Evolutionary conservation across 2,113 vertebrate genomes (phyloP), one percentile per base, ranked within the genome.

Genomic region (Alethe diademata): DNA sequence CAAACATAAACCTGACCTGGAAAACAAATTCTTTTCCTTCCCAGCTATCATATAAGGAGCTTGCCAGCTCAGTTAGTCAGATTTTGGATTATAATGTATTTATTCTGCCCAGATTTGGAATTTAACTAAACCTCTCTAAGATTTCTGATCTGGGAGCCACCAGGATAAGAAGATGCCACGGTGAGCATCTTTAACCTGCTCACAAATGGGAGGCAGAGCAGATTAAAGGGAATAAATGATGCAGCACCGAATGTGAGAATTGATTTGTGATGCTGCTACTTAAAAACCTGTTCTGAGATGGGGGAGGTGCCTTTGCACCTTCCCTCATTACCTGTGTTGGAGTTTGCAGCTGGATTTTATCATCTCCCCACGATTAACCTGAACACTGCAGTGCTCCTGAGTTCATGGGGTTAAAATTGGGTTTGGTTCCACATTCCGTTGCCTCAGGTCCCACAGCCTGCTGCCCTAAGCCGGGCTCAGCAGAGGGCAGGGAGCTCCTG

Each of bases 261-360:
- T 65, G 29, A 28, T 60, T 54, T 26, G 50, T 54, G 76, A 29
- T n/a, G 28, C 10, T 73, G 72, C 72, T 31, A 1, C 56, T 69
- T 57, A 51, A 53, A 88, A 85, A 22, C 25, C 12, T 1, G 0
- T 12, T 4, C 0, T 36, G 74, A 43, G 57, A 0, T 10, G 38
- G 23, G 67, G 57, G n/a, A 26, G 36, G 11, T 8, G 31, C 54
- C 36, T 58, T 4, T 33, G 28, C 14, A 2, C 48, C 61, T 29
- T 35, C 38, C 48, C 38, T 15, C 14, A 11, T 19, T 12, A 15
- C 12, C n/a, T 28, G 24, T 4, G 4, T 31, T 36, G 18, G 53
- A 42, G n/a, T 57, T 83, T 50, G 51, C 29, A 53, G 4, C 17
- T 48, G 78, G 26, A 4, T 33, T 25, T 7, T 40, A 2, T 3